Conservation (phyloP, 2,797 vertebrate genomes). For the Pseudocheirus occidentalis region DNA sequence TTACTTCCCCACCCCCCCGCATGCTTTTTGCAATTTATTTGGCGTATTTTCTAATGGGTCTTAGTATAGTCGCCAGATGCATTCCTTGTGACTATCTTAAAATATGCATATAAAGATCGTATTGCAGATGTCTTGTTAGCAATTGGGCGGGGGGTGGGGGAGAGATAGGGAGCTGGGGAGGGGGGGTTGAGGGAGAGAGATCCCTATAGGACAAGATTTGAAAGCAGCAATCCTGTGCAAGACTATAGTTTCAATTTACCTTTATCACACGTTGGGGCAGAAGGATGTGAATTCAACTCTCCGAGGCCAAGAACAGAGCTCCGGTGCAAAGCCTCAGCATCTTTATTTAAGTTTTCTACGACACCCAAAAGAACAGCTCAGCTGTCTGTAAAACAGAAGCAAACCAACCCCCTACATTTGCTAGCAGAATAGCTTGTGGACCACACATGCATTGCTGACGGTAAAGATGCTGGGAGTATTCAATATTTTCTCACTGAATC, state of each 20-base stretch:
- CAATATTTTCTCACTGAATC: slow-evolving; percentile 55
- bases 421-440: slow-evolving; percentile 54
- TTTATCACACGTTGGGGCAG: slow-evolving; percentile 47
- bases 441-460: slow-evolving; percentile 74
- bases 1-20: slow-evolving; percentile 37
- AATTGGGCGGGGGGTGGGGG: neutral
- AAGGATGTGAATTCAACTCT: slow-evolving; percentile 31
- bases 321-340: slow-evolving; percentile 28
- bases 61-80: slow-evolving; percentile 23
- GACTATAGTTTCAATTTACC: slow-evolving; percentile 37
- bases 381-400: slow-evolving; percentile 56
- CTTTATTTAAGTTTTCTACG: slow-evolving; percentile 39
- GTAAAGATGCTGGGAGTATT: slow-evolving; percentile 49
- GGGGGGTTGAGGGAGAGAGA: neutral
- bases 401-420: slow-evolving; percentile 55
- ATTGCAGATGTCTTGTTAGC: slow-evolving; percentile 33
- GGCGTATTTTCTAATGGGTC: slow-evolving; percentile 40
- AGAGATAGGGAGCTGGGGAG: too few species aligned
- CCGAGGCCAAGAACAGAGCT: slow-evolving; percentile 24
- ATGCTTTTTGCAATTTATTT: slow-evolving; percentile 66
- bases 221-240: slow-evolving; percentile 60
- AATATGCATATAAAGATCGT: slow-evolving; percentile 8
- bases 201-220: slow-evolving; percentile 48
- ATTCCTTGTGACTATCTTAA: slow-evolving; percentile 59
- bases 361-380: slow-evolving; percentile 25